phyloP scores from a whole-genome alignment of 2,797 vertebrate species.

The Parotocinclus haroldoi region DNA sequence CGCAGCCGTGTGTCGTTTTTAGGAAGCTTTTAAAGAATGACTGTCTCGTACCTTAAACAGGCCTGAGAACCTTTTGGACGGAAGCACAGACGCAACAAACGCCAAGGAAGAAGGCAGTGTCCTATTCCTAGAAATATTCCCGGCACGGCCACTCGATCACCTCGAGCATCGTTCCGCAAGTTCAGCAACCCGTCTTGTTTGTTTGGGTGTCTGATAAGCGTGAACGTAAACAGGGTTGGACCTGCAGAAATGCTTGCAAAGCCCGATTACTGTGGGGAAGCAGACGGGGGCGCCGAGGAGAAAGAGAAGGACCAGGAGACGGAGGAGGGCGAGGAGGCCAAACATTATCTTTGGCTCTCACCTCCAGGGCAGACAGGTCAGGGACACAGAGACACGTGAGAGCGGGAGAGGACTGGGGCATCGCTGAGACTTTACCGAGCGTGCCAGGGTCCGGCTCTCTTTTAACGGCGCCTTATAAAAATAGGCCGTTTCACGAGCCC shows the following conservation, averaged over 20 bases:
- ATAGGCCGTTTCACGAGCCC: constrained; percentile 62
- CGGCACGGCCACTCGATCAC: constrained; percentile 7
- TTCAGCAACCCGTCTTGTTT: constrained; percentile 39
- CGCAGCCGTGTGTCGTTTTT: too few relatives aligned
- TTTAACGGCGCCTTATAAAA: constrained; percentile 67
- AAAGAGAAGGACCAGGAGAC: constrained; percentile 21
- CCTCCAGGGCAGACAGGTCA: constrained; percentile 72
- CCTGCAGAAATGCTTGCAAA: constrained; percentile 65
- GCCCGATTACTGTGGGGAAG: constrained; percentile 48
- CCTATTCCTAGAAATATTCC: neutral
- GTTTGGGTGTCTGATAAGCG: constrained; percentile 27
- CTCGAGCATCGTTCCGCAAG: constrained; percentile 21
- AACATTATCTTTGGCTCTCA: constrained; percentile 67
- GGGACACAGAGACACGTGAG: constrained; percentile 55
- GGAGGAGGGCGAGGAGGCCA: constrained; percentile 47
- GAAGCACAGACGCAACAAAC: too few relatives aligned
- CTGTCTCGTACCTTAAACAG: too few relatives aligned
- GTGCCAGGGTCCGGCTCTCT: constrained; percentile 56
- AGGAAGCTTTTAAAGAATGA: too few relatives aligned
- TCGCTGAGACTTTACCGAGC: constrained; percentile 31
- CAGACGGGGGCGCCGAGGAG: constrained; percentile 51
- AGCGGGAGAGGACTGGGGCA: constrained; percentile 28
- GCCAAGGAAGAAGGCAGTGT: too few relatives aligned
- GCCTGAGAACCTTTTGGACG: too few relatives aligned
- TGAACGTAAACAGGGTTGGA: constrained; percentile 32